These are phyloP conservation scores for Leptopilina boulardi DNA, from an alignment of 1,140 invertebrate genomes.

Conservation along the genomic window DNA sequence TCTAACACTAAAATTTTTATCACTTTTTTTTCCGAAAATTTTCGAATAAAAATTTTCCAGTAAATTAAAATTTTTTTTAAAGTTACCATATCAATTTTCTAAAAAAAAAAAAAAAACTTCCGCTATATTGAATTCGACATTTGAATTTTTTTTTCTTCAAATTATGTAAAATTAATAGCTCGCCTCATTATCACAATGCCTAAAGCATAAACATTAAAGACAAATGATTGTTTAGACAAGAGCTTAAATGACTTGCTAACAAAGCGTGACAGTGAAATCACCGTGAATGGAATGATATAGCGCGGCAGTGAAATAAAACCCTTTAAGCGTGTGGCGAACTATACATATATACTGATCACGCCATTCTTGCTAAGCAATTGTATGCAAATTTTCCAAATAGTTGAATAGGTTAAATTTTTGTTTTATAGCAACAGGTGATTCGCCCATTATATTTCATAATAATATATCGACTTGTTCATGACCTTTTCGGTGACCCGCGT, in stretches of 20 bases:
- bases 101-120: too few species aligned
- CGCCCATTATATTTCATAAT: too few species aligned
- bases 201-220: not conserved
- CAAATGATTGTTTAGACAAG: not conserved
- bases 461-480: slow-evolving; percentile 26
- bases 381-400: slow-evolving; percentile 27
- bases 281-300: not conserved
- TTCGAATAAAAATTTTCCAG: too few species aligned
- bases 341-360: not conserved
- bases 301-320: not conserved
- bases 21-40: too few species aligned
- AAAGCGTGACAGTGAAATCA: slow-evolving; percentile 18
- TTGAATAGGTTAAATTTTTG: not conserved
- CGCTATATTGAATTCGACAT: too few species aligned
- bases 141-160: too few species aligned
- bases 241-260: not conserved
- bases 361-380: not conserved
- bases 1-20: too few species aligned
- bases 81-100: too few species aligned
- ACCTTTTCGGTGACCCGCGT: slow-evolving; percentile 36
- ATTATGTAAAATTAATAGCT: not conserved
- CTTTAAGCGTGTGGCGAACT: not conserved
- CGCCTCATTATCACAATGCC: not conserved
- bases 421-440: not conserved
- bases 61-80: too few species aligned